phyloP scores from a whole-genome alignment of 2,888 invertebrate species.

The Seira musarum region DNA sequence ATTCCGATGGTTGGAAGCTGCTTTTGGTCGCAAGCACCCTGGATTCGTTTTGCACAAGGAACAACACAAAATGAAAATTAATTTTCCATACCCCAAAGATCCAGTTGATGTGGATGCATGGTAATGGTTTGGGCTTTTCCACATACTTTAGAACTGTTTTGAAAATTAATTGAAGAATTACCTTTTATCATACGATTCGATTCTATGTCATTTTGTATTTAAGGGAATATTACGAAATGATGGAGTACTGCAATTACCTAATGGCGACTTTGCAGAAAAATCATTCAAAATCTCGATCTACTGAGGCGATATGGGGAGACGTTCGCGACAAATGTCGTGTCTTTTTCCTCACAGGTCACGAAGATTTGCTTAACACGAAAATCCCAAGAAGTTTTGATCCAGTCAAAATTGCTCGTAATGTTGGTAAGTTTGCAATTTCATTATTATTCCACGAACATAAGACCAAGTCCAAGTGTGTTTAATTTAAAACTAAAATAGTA shows the following conservation, averaged over 20 bases:
- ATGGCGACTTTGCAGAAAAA: slow-evolving; percentile 34
- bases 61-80: slow-evolving; percentile 36
- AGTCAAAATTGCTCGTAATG: slow-evolving; percentile 57
- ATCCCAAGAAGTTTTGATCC: slow-evolving; percentile 57
- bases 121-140: too few relatives aligned
- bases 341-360: slow-evolving; percentile 63
- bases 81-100: slow-evolving; percentile 54
- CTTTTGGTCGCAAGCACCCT: slow-evolving; percentile 52
- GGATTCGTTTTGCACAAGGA: slow-evolving; percentile 60
- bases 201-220: too few relatives aligned
- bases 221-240: slow-evolving; percentile 64
- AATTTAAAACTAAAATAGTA: too few relatives aligned
- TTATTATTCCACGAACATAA: neutral
- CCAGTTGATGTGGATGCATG: slow-evolving; percentile 46
- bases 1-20: slow-evolving; percentile 62
- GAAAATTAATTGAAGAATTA: too few relatives aligned
- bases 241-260: slow-evolving; percentile 66
- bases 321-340: slow-evolving; percentile 64
- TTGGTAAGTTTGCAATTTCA: slow-evolving; percentile 47
- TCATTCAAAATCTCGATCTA: slow-evolving; percentile 21
- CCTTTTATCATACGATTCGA: too few relatives aligned
- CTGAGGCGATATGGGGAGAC: slow-evolving; percentile 61
- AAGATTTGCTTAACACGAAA: slow-evolving; percentile 48
- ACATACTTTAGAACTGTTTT: too few relatives aligned
- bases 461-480: neutral